phyloP scores from a whole-genome alignment of 2,888 invertebrate genomes.

The Oxyteleia sp. region DNA sequence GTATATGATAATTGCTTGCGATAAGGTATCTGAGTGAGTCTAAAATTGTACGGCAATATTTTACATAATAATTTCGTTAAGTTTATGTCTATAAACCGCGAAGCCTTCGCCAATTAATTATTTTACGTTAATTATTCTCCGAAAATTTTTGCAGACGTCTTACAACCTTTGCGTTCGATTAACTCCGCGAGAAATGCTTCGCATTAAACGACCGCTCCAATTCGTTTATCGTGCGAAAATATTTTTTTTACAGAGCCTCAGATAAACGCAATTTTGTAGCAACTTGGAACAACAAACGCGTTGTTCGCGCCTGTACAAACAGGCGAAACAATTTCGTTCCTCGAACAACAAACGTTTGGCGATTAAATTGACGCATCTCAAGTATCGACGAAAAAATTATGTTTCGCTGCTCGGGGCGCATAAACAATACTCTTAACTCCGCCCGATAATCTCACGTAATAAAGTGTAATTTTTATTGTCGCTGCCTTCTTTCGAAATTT shows the following conservation, averaged over 20 bases:
- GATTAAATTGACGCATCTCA: slow-evolving; percentile 40
- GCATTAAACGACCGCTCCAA: no score
- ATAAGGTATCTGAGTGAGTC: slow-evolving; percentile 61
- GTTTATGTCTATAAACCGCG: no score
- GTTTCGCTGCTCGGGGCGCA: slow-evolving; percentile 33
- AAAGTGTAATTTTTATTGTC: slow-evolving; percentile 57
- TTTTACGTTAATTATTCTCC: slow-evolving; percentile 17
- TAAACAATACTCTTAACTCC: slow-evolving; percentile 54
- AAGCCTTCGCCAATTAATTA: slow-evolving; percentile 31
- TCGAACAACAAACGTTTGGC: slow-evolving; percentile 9
- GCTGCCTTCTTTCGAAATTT: slow-evolving; percentile 53
- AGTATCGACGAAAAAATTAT: slow-evolving; percentile 34
- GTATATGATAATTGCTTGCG: slow-evolving; percentile 62
- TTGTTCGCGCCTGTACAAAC: no score
- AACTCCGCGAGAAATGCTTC: no score
- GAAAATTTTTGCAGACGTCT: slow-evolving; percentile 35
- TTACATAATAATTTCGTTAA: slow-evolving; percentile 69
- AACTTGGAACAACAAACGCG: no score
- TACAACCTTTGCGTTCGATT: no score
- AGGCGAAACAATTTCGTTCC: no score
- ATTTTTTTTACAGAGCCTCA: no score
- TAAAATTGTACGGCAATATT: slow-evolving; percentile 65
- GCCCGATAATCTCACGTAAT: slow-evolving; percentile 45
- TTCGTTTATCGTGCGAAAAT: no score
- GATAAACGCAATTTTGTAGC: no score